phyloP scores from a whole-genome alignment of 23 tunicate genomes.

The Phallusia fumigata region DNA sequence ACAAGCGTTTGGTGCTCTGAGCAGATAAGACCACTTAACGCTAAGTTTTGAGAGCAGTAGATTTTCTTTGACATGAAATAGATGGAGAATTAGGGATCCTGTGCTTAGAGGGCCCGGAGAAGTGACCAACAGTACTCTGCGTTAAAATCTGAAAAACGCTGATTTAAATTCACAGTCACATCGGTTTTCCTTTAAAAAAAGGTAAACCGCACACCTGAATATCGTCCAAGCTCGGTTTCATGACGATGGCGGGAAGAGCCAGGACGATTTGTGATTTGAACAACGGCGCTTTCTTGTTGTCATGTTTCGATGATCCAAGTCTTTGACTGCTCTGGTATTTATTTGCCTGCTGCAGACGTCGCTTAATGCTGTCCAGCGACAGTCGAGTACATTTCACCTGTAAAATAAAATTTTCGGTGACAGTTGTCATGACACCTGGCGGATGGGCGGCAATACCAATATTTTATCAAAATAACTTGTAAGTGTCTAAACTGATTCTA shows the following conservation, averaged over 20 bases:
- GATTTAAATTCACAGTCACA: neutral
- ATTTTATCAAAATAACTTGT: no score
- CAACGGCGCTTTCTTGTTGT: constrained; percentile 67
- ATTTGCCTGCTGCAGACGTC: constrained; percentile 96
- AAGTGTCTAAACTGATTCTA: no score
- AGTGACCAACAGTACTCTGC: no score
- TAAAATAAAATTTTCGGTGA: neutral
- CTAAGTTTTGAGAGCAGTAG: no score
- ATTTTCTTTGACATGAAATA: no score
- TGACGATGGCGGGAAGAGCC: constrained; percentile 66
- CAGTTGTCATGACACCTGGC: no score
- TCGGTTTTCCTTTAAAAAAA: neutral
- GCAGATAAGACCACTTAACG: no score
- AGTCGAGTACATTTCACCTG: constrained; percentile 89
- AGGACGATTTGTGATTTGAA: constrained; percentile 93
- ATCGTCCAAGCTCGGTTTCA: constrained; percentile 96
- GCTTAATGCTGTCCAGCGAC: constrained; percentile 91
- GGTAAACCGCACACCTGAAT: constrained; percentile 56
- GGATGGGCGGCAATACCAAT: no score
- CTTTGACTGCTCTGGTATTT: constrained; percentile 73
- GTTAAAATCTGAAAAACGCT: no score
- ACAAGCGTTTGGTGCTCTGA: no score
- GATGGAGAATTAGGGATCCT: no score
- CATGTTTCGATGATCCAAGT: constrained; percentile 35
- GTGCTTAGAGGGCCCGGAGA: no score